These are phyloP conservation scores for Aegotheles bennettii DNA, from an alignment of 2,113 vertebrate genomes.

Conservation along the genomic window DNA sequence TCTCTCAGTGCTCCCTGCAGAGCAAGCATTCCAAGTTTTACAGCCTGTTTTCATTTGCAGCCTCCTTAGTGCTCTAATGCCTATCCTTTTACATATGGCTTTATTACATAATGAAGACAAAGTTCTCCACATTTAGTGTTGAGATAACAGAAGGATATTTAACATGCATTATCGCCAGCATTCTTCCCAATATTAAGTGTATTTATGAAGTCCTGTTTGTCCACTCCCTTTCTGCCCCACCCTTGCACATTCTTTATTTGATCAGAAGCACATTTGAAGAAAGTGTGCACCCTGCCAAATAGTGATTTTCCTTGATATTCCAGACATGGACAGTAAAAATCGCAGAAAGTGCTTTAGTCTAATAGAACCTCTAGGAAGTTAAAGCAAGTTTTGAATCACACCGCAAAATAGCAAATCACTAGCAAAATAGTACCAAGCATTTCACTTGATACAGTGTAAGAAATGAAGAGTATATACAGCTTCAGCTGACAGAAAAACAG, in stretches of 20 bases:
- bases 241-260: neutral
- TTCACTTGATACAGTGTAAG: neutral
- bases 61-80: neutral
- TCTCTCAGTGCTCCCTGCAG: neutral
- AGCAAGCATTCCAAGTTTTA: neutral
- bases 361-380: neutral
- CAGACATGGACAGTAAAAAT: neutral
- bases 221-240: neutral
- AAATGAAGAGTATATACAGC: neutral
- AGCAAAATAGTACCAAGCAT: neutral
- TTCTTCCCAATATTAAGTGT: fast-evolving
- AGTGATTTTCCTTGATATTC: neutral
- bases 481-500: neutral
- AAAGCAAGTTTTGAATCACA: neutral
- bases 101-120: neutral
- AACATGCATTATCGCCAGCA: neutral
- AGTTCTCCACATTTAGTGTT: neutral
- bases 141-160: neutral
- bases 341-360: neutral
- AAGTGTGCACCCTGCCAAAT: neutral
- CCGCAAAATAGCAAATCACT: no score
- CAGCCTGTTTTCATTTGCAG: neutral
- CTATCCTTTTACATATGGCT: neutral
- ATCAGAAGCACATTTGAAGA: neutral
- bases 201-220: neutral